Percentiles rank a stretch among this genome's conserved stretches.
Evolutionary conservation across 1,140 invertebrate species (phyloP).

Genomic region (Apis mellifera): DNA sequence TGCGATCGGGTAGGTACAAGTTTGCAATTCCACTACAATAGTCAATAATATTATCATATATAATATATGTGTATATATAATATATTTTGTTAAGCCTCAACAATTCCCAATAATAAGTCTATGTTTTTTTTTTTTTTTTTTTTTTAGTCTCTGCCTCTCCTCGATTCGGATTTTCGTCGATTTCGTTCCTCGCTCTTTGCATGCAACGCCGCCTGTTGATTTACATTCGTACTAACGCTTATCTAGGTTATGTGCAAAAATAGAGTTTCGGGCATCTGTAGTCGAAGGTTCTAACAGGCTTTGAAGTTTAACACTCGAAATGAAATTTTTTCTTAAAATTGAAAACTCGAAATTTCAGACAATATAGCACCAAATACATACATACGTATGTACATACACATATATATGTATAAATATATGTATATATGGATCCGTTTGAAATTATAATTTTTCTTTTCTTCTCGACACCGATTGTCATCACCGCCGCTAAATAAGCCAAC

Average conservation of each 20-base stretch:
- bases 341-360: not conserved
- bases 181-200: not conserved
- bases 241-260: slow-evolving; percentile 11
- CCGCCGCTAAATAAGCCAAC: not conserved
- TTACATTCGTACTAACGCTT: not conserved
- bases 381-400: no score
- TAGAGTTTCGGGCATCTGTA: slow-evolving; percentile 1
- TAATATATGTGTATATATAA: slow-evolving; percentile 66
- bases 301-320: not conserved
- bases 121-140: no score
- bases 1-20: slow-evolving; percentile 56
- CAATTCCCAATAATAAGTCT: slow-evolving; percentile 75
- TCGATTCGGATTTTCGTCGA: slow-evolving; percentile 15
- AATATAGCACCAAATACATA: not conserved
- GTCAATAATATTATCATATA: slow-evolving; percentile 52
- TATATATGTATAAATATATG: no score
- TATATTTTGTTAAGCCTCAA: slow-evolving; percentile 72
- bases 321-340: not conserved
- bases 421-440: not conserved
- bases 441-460: not conserved
- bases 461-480: not conserved
- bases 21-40: slow-evolving; percentile 72
- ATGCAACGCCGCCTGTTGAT: not conserved
- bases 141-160: slow-evolving; percentile 27
- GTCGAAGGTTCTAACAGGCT: not conserved